phyloP scores from a whole-genome alignment of 1,140 invertebrate genomes.

The Drosophila littoralis region DNA sequence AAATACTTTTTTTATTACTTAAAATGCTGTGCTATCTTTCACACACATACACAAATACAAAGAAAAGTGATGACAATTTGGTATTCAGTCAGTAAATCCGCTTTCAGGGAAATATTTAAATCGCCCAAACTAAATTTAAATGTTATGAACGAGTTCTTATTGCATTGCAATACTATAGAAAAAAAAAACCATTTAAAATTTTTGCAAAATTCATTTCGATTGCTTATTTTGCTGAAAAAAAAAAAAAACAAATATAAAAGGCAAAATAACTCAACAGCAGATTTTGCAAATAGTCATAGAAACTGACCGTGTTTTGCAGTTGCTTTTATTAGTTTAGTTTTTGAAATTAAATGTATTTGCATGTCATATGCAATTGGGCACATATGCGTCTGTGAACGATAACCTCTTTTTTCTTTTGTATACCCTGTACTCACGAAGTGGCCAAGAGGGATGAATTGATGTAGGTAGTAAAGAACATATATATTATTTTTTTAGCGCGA shows the following conservation, averaged over 20 bases:
- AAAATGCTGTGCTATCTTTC: too few relatives aligned
- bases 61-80: too few relatives aligned
- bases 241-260: conserved; percentile 23
- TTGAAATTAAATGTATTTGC: conserved; percentile 81
- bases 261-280: conserved; percentile 31
- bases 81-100: background rate
- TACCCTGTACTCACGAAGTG: background rate
- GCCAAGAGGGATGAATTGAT: background rate
- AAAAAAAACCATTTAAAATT: conserved; percentile 48
- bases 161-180: conserved; percentile 14
- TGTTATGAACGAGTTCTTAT: conserved; percentile 9
- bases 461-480: too few relatives aligned
- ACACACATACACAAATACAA: too few relatives aligned
- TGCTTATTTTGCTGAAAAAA: conserved; percentile 40
- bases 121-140: background rate
- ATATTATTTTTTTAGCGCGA: too few relatives aligned
- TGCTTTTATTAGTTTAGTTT: conserved; percentile 80
- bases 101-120: background rate
- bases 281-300: conserved; percentile 32
- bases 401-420: conserved; percentile 10
- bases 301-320: conserved; percentile 28
- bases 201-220: conserved; percentile 61
- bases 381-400: conserved; percentile 40
- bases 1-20: too few relatives aligned
- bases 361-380: conserved; percentile 69